Evolutionary conservation across 2,113 vertebrate species (phyloP).

Genomic region (Genyomyrus donnyi): DNA sequence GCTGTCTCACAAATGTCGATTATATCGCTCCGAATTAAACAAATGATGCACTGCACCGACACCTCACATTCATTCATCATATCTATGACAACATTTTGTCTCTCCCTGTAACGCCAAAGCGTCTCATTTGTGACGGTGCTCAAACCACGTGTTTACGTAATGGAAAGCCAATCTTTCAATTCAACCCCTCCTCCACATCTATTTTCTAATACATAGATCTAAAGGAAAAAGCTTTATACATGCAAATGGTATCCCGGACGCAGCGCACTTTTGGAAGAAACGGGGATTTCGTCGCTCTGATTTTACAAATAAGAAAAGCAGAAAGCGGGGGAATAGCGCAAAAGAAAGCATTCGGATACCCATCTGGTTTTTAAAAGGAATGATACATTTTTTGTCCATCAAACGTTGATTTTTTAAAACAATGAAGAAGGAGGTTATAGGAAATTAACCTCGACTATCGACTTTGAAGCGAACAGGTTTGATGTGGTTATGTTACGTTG

Average conservation of each 20-base stretch:
- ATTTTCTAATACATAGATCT: conserved; percentile 67
- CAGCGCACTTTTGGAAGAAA: conserved; percentile 48
- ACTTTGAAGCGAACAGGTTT: conserved; percentile 62
- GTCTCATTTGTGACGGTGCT: conserved; percentile 69
- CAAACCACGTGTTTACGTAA: conserved; percentile 88
- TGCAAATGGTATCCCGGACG: conserved; percentile 48
- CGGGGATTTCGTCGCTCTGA: conserved; percentile 44
- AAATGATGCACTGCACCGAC: neutral
- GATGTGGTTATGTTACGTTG: conserved; percentile 58
- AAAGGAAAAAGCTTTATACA: conserved; percentile 62
- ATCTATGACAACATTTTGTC: conserved; percentile 6
- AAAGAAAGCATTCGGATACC: conserved; percentile 40
- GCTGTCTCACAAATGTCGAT: neutral
- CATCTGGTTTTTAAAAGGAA: conserved; percentile 24
- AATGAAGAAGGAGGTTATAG: conserved; percentile 53
- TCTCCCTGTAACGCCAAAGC: conserved; percentile 40
- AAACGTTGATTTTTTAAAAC: conserved; percentile 57
- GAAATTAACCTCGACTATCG: conserved; percentile 58
- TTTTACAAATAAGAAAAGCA: conserved; percentile 30
- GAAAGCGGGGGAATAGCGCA: conserved; percentile 25
- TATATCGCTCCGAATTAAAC: neutral
- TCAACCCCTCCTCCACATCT: conserved; percentile 71
- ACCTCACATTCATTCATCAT: conserved; percentile 14
- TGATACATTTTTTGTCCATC: conserved; percentile 39
- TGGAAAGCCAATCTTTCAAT: conserved; percentile 75